phyloP scores from a whole-genome alignment of 1,140 invertebrate species.

The Berghia stephanieae region DNA sequence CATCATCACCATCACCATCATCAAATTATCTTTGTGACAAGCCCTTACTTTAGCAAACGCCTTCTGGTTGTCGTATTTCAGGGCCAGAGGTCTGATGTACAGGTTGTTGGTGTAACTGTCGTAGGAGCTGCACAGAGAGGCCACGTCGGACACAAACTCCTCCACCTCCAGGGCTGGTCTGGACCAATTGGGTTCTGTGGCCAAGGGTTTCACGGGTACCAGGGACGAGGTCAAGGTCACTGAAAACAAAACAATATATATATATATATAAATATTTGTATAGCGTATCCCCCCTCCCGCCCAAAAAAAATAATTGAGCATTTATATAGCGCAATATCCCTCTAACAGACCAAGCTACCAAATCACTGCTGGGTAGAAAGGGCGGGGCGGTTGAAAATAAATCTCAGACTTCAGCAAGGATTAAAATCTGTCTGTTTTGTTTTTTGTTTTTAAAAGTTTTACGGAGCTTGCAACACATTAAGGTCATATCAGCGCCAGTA shows the following conservation, averaged over 20 bases:
- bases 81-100: slow-evolving; percentile 85
- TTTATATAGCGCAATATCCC: too few relatives aligned
- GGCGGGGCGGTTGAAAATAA: too few relatives aligned
- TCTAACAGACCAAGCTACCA: too few relatives aligned
- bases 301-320: too few relatives aligned
- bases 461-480: too few relatives aligned
- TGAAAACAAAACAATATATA: slow-evolving; percentile 59
- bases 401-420: too few relatives aligned
- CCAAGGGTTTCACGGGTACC: slow-evolving; percentile 83
- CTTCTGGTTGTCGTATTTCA: slow-evolving; percentile 94
- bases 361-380: too few relatives aligned
- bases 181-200: slow-evolving; percentile 74
- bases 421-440: too few relatives aligned
- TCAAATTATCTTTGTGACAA: too few relatives aligned
- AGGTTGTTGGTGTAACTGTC: slow-evolving; percentile 86
- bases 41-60: slow-evolving; percentile 76
- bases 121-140: slow-evolving; percentile 73
- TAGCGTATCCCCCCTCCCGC: neutral
- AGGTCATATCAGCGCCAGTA: too few relatives aligned
- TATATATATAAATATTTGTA: slow-evolving; percentile 18
- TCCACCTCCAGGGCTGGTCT: slow-evolving; percentile 83
- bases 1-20: too few relatives aligned
- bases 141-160: slow-evolving; percentile 80
- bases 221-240: slow-evolving; percentile 83
- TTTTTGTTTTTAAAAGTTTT: too few relatives aligned